Conservation (phyloP, 2,888 invertebrate species). For the Celastrina argiolus region DNA sequence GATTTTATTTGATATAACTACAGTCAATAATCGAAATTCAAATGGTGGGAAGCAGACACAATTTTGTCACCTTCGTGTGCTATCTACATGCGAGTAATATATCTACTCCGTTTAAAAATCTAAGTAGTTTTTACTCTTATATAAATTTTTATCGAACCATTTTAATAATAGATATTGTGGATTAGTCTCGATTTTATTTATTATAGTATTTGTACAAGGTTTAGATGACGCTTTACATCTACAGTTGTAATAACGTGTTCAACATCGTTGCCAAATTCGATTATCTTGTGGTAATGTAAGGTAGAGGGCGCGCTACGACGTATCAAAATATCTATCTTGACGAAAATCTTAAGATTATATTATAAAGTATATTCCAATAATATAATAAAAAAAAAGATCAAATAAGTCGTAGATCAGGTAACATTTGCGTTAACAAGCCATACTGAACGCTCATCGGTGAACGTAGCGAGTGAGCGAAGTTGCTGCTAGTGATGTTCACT, state of each 20-base stretch:
- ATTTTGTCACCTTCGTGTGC: too few species aligned
- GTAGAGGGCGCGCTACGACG: conserved; percentile 1
- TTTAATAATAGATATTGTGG: conserved; percentile 22
- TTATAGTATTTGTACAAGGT: conserved; percentile 27
- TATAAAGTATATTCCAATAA: too few species aligned
- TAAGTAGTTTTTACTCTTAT: conserved; percentile 20
- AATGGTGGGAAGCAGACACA: too few species aligned
- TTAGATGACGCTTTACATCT: conserved; percentile 35
- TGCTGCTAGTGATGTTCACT: too few species aligned
- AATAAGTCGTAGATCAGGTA: too few species aligned
- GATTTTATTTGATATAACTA: too few species aligned
- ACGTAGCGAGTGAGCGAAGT: too few species aligned
- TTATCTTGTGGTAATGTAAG: conserved; percentile 52
- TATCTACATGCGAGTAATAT: conserved; percentile 17
- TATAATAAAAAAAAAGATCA: too few species aligned
- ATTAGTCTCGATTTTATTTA: conserved; percentile 25
- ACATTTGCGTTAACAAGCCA: too few species aligned
- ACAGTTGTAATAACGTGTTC: conserved; percentile 58
- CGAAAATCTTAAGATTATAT: too few species aligned
- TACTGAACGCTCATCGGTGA: too few species aligned
- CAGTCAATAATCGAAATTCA: too few species aligned
- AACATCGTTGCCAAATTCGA: conserved; percentile 73
- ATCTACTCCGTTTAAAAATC: conserved; percentile 21
- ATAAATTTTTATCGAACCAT: conserved; percentile 22
- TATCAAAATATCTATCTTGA: not conserved